Conservation (phyloP, 2,797 vertebrate species). For the Catostomus latipinnis region DNA sequence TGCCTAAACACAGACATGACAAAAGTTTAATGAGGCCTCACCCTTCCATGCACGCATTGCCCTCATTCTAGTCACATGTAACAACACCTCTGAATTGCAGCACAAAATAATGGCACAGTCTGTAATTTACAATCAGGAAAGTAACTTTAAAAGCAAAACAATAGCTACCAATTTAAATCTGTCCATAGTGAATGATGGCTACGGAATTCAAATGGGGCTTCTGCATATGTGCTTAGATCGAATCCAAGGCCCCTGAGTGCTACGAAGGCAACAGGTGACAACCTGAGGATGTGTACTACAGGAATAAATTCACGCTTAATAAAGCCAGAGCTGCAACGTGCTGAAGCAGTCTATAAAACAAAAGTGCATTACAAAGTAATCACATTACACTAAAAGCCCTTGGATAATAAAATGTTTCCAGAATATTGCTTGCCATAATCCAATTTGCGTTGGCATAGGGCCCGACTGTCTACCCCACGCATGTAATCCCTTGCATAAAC, state of each 20-base stretch:
- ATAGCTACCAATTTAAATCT: neutral
- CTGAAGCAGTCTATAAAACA: conserved; percentile 68
- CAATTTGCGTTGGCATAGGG: conserved; percentile 74
- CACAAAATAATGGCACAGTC: conserved; percentile 2
- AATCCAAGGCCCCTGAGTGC: conserved; percentile 9
- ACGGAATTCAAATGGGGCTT: conserved; percentile 4
- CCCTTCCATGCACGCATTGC: conserved; percentile 10
- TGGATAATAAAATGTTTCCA: conserved; percentile 75
- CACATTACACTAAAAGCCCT: conserved; percentile 75
- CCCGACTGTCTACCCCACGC: conserved; percentile 65
- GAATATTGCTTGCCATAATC: conserved; percentile 73
- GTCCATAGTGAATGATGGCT: neutral
- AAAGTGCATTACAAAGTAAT: conserved; percentile 77
- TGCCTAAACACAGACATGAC: conserved; percentile 3
- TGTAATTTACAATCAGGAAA: conserved; percentile 15
- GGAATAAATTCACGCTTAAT: conserved; percentile 75
- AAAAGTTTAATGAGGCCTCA: conserved; percentile 50
- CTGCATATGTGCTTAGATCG: neutral
- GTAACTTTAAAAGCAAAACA: conserved; percentile 7
- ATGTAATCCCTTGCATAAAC: conserved; percentile 65
- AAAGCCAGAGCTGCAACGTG: conserved; percentile 69
- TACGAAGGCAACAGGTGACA: conserved; percentile 54
- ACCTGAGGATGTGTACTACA: conserved; percentile 61
- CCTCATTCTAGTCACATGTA: conserved; percentile 33
- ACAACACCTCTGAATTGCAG: conserved; percentile 12